These are phyloP conservation scores for Lutjanus argentimaculatus DNA, from an alignment of 2,797 vertebrate species.

Conservation along the genomic window DNA sequence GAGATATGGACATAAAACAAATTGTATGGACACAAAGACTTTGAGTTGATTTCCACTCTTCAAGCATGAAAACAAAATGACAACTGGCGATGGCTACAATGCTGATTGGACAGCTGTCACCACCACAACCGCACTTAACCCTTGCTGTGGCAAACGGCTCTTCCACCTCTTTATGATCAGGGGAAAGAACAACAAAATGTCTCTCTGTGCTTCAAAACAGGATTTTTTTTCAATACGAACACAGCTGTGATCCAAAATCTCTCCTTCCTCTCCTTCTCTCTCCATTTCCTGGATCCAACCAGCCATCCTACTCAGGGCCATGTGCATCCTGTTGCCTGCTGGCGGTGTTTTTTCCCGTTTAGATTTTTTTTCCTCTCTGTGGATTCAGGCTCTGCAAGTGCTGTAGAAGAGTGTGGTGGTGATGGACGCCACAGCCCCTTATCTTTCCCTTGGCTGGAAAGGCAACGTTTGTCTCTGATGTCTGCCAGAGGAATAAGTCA, in stretches of 20 bases:
- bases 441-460: constrained; percentile 13
- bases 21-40: background rate
- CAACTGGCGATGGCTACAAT: background rate
- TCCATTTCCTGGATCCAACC: constrained; percentile 83
- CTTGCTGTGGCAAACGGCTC: constrained; percentile 12
- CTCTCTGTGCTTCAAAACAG: constrained; percentile 72
- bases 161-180: constrained; percentile 22
- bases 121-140: constrained; percentile 30
- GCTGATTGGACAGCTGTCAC: constrained; percentile 18
- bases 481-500: background rate
- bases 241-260: constrained; percentile 75
- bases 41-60: background rate
- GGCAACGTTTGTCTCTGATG: background rate
- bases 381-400: constrained; percentile 30
- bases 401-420: constrained; percentile 26
- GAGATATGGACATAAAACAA: background rate
- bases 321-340: constrained; percentile 87
- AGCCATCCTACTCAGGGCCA: constrained; percentile 80
- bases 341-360: constrained; percentile 71
- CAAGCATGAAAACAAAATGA: background rate
- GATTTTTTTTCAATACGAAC: constrained; percentile 53
- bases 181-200: constrained; percentile 65
- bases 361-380: constrained; percentile 25
- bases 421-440: constrained; percentile 1
- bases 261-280: constrained; percentile 80